These are phyloP conservation scores for Plecotus auritus DNA, from an alignment of 2,113 vertebrate genomes.

Conservation along the genomic window DNA sequence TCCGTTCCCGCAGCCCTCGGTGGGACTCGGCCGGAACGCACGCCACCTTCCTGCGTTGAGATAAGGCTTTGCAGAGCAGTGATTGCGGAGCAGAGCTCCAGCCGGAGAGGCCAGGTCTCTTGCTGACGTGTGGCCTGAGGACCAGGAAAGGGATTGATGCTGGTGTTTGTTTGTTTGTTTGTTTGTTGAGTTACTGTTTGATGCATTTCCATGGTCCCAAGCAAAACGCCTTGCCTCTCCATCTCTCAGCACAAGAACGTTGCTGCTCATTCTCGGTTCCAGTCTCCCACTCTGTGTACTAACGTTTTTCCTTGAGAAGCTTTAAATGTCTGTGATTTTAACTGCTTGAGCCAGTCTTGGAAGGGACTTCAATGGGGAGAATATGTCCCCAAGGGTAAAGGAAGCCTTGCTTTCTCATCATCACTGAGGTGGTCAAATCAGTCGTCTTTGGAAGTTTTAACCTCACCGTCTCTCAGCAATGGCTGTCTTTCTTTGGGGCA, in stretches of 20 bases:
- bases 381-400: background rate
- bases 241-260: background rate
- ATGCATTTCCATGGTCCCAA: background rate
- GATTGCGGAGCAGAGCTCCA: background rate
- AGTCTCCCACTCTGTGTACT: background rate
- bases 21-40: too few species aligned
- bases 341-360: background rate
- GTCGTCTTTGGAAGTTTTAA: background rate
- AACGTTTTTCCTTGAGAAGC: background rate
- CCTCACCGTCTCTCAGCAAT: background rate
- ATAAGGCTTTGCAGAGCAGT: background rate
- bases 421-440: background rate
- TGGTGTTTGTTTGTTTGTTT: background rate
- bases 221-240: background rate
- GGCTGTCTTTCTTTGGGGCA: background rate
- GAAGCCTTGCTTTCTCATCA: background rate
- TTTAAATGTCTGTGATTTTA: background rate
- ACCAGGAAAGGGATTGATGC: background rate
- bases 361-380: background rate
- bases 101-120: background rate
- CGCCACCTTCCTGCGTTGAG: background rate
- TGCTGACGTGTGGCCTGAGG: background rate
- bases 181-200: background rate
- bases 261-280: background rate
- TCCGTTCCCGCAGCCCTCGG: background rate